Conservation (phyloP, 2,113 vertebrate species). For the Coreoperca whiteheadi region DNA sequence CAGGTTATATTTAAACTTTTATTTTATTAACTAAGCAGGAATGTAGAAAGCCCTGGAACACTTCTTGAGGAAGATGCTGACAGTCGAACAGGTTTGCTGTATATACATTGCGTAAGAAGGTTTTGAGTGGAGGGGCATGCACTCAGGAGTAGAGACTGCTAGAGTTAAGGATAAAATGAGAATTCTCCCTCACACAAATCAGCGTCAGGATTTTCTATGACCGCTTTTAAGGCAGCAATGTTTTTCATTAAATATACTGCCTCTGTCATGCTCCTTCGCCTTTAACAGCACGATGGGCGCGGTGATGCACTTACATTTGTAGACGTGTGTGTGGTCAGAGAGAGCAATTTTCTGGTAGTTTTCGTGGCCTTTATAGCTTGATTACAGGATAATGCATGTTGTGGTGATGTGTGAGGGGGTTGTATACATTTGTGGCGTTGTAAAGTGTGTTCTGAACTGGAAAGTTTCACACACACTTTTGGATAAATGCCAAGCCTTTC, state of each 20-base stretch:
- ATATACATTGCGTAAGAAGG: not conserved
- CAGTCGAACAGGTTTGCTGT: no score
- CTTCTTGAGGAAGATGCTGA: not conserved
- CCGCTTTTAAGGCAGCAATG: not conserved
- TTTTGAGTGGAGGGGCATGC: no score
- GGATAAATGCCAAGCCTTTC: not conserved
- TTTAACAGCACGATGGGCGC: not conserved
- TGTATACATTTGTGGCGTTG: not conserved
- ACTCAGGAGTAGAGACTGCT: not conserved
- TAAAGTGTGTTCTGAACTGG: constrained; percentile 11
- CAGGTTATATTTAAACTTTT: not conserved
- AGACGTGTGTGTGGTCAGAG: not conserved
- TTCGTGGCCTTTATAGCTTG: not conserved
- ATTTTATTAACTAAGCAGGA: not conserved
- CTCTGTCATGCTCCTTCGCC: no score
- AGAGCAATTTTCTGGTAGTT: not conserved
- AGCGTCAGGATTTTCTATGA: not conserved
- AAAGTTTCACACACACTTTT: not conserved
- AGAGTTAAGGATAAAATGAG: no score
- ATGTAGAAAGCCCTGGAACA: not conserved
- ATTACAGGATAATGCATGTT: not conserved
- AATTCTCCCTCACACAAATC: no score
- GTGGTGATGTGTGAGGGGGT: not conserved
- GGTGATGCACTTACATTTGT: not conserved
- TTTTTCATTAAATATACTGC: no score